Evolutionary conservation across 2,888 invertebrate species (phyloP).

Genomic region (Tipula lateralis): DNA sequence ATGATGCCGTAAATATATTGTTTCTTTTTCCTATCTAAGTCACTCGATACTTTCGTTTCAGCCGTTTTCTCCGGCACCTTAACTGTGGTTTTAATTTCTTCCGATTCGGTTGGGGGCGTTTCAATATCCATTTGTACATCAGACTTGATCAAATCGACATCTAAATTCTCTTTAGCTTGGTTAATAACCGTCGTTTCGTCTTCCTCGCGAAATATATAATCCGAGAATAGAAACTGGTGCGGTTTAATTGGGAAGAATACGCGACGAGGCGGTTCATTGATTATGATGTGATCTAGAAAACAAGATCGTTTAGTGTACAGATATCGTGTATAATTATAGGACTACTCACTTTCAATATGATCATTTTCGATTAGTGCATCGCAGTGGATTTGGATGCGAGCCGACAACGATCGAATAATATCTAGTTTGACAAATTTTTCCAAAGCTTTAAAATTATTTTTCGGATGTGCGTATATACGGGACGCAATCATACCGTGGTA

Average conservation of each 20-base stretch:
- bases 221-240: slow-evolving; percentile 67
- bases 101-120: slow-evolving; percentile 60
- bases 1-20: not conserved
- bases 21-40: not conserved
- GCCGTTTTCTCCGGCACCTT: not conserved
- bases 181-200: slow-evolving; percentile 69
- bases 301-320: not conserved
- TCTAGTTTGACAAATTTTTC: slow-evolving; percentile 73
- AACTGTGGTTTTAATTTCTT: not conserved
- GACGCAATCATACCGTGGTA: slow-evolving; percentile 45
- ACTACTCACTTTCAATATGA: slow-evolving; percentile 20
- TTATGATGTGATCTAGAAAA: slow-evolving; percentile 57
- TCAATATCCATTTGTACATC: slow-evolving; percentile 70
- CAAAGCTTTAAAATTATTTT: slow-evolving; percentile 68
- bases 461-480: slow-evolving; percentile 73
- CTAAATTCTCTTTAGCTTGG: slow-evolving; percentile 76
- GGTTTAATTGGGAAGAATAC: slow-evolving; percentile 69
- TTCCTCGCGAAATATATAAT: slow-evolving; percentile 90
- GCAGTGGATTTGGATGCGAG: slow-evolving; percentile 86
- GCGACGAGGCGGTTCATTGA: slow-evolving; percentile 84
- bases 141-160: slow-evolving; percentile 65
- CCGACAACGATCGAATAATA: slow-evolving; percentile 75
- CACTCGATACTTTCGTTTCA: not conserved
- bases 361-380: slow-evolving; percentile 67
- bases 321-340: not conserved